These are phyloP conservation scores for Apis dorsata DNA, from an alignment of 1,140 invertebrate genomes.

Conservation along the genomic window DNA sequence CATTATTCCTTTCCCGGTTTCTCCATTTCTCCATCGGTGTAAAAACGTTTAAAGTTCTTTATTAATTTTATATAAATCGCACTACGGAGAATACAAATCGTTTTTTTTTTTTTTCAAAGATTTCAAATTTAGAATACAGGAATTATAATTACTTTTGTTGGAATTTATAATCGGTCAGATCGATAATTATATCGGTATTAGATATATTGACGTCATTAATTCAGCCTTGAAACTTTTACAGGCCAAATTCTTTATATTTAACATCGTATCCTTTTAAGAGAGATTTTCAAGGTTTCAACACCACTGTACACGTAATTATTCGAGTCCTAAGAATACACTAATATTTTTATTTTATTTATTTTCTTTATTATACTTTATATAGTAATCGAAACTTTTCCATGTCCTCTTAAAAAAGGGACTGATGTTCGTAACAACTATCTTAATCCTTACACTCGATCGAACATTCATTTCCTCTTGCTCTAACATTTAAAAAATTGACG, in stretches of 20 bases:
- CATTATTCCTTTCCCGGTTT: conserved; percentile 8
- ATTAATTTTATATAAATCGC: neutral
- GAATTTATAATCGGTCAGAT: too few relatives aligned
- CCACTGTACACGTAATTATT: neutral
- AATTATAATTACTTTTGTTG: too few relatives aligned
- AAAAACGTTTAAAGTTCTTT: neutral
- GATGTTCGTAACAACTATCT: too few relatives aligned
- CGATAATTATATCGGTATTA: too few relatives aligned
- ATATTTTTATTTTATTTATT: too few relatives aligned
- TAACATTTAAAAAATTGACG: too few relatives aligned
- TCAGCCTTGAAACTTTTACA: neutral
- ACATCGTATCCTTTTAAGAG: neutral
- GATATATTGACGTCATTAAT: neutral
- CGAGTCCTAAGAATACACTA: neutral
- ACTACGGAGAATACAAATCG: too few relatives aligned
- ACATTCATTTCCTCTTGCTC: too few relatives aligned
- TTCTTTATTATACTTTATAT: neutral
- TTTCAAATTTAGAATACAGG: too few relatives aligned
- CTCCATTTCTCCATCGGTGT: neutral
- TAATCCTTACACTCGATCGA: too few relatives aligned
- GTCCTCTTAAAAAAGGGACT: too few relatives aligned
- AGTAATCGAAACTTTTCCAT: neutral
- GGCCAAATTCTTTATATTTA: neutral
- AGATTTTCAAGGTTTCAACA: neutral
- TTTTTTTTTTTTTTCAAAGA: too few relatives aligned